Evolutionary conservation across 2,797 vertebrate species (phyloP), one percentile per base, ranked within the genome.

Genomic region (Morus bassanus): DNA sequence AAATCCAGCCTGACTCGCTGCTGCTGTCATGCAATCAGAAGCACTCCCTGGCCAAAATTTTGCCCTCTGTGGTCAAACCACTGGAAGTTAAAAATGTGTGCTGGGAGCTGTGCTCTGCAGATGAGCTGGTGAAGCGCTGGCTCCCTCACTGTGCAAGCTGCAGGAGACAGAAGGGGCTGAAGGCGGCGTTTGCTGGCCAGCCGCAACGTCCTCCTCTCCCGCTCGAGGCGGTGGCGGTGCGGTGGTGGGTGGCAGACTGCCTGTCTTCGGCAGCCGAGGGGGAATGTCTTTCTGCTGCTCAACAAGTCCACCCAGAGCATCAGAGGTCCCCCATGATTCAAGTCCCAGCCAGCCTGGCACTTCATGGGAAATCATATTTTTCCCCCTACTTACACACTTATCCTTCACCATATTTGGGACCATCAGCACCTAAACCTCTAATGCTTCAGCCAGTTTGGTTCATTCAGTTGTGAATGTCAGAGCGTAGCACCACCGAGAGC

Each of bases 21-120:
- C 87, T 48, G 80, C 86, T 87, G 61, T 87, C 60, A 18, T 37
- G 51, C 12, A 1, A 72, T 68, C 2, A 0, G 30, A 91, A 93
- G 43, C 7, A 1, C 14, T 80, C 50, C 45, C 56, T 9, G 45
- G 89, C 76, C 76, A 86, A 82, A 79, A 53, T 67, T 63, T 76
- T 91, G 33, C 63, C 76, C 76, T 88, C 65, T 91, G 89, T 84
- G 92, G 82, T 90, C 79, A 84, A 84, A 81, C 85, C 76, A 35
- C 79, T 88, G 76, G 46, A 88, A 82, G 51, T 81, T 50, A 11
- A 43, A 76, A 76, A 27, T 10, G 17, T 9, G 21, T 41, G 59
- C 53, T 3, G 23, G 76, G 79, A 89, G 54, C 65, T 43, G 81
- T 13, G 68, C 60, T 31, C 60, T 45, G 70, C 72, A 11, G 64